Percentiles rank a stretch among this genome's conserved stretches.
Conservation (phyloP, 2,888 invertebrate species). For the Drosophila pegasa region DNA sequence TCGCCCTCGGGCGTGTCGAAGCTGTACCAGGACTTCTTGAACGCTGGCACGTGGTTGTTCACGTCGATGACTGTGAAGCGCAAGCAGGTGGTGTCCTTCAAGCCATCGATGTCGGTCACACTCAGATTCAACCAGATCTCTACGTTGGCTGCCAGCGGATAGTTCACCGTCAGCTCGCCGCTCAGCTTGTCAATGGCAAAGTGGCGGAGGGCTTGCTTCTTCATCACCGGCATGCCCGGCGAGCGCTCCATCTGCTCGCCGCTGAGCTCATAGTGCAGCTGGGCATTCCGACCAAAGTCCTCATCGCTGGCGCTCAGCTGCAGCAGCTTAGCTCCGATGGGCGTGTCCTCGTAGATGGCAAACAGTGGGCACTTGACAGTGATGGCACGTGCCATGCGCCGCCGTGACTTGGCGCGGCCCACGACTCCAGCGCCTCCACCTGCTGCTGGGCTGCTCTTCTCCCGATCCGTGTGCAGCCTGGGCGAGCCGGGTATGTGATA, state of each 20-base stretch:
- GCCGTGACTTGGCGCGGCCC: constrained; percentile 61
- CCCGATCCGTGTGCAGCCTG: constrained; percentile 61
- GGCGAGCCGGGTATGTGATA: constrained; percentile 84
- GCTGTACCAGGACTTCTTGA: constrained; percentile 92
- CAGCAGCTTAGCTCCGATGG: constrained; percentile 89
- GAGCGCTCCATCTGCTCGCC: constrained; percentile 89
- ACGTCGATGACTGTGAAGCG: constrained; percentile 91
- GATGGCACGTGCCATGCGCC: constrained; percentile 59
- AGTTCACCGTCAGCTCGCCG: constrained; percentile 91
- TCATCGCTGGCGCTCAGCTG: constrained; percentile 90
- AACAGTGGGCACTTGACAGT: constrained; percentile 86
- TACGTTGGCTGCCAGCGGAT: constrained; percentile 90
- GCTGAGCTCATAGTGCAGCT: constrained; percentile 89
- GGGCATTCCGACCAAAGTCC: constrained; percentile 90
- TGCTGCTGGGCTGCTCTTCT: constrained; percentile 25
- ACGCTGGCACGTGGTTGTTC: constrained; percentile 93
- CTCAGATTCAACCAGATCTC: constrained; percentile 91
- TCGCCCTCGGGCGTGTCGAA: constrained; percentile 93
- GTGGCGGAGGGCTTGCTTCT: constrained; percentile 83
- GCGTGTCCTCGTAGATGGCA: constrained; percentile 89
- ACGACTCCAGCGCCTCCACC: constrained; percentile 20
- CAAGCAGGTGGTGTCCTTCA: constrained; percentile 89
- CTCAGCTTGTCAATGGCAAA: constrained; percentile 91
- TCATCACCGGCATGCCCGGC: constrained; percentile 59
- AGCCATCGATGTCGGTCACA: constrained; percentile 91